phyloP scores from a whole-genome alignment of 30 jellyfish, hydroid and myxozoan genomes.

The Hydractinia symbiolongicarpus region DNA sequence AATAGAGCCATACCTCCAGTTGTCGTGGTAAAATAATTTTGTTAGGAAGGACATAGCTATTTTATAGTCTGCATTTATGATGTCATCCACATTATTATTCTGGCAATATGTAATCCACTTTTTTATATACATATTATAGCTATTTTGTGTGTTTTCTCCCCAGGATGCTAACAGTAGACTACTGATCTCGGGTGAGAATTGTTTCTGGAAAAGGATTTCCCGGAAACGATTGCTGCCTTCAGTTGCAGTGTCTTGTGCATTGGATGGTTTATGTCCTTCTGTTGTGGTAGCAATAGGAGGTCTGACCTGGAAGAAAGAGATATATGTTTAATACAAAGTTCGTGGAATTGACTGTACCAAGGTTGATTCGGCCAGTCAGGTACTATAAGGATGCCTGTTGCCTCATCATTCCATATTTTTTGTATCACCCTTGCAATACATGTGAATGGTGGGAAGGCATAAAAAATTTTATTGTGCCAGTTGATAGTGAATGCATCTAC shows the following conservation, averaged over 20 bases:
- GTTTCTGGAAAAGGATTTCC: neutral
- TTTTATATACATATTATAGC: neutral
- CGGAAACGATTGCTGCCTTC: neutral
- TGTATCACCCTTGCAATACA: neutral
- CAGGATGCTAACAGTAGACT: neutral
- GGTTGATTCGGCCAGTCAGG: too few relatives aligned
- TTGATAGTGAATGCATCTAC: neutral
- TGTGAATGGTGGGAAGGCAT: slow-evolving; percentile 1
- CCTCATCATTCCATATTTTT: neutral
- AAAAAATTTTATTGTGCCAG: neutral
- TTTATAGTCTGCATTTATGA: slow-evolving; percentile 11
- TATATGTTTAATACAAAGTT: too few relatives aligned
- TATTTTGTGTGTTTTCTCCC: neutral
- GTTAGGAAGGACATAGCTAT: slow-evolving; percentile 19
- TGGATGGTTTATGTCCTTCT: neutral
- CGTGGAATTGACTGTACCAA: too few relatives aligned
- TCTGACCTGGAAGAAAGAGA: too few relatives aligned
- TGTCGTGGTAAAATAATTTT: slow-evolving; percentile 7
- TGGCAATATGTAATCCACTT: slow-evolving; percentile 25
- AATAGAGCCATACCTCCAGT: slow-evolving; percentile 18
- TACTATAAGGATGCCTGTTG: too few relatives aligned
- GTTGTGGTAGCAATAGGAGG: neutral
- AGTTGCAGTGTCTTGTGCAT: neutral
- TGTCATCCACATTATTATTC: slow-evolving; percentile 6
- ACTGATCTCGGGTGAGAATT: neutral